Evolutionary conservation across 1,140 invertebrate genomes (phyloP), one percentile per base, ranked within the genome.

Genomic region (Dendroctonus ponderosae): DNA sequence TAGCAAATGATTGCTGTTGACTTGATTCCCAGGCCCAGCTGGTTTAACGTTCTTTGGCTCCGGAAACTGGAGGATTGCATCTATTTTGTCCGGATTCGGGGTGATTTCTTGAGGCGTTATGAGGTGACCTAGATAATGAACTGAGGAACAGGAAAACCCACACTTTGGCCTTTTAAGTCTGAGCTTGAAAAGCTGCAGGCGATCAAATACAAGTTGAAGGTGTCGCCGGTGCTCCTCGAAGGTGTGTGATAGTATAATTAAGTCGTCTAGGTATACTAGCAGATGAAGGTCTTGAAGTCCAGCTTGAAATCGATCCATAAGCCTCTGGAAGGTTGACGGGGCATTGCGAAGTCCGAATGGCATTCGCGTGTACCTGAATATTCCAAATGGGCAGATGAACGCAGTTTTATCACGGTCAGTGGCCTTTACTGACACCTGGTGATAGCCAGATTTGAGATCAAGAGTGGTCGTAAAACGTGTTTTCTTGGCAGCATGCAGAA

Each of bases 391-490:
- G 11, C 9, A 12, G 8, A 62, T 53, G 56, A 83, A 82, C 2
- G 77, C 80, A 3, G 82, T 83, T 70, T 82, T 82, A 0, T 75
- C 61, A 26, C 68, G 70, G 64, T 79, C 74, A 7, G 57, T 56
- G 42, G 67, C 52, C 5, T 76, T 68, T 5, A 83, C 54, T 48
- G 50, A 52, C 11, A 84, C 73, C 70, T 85, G 81, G 72, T 78
- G 79, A 68, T 78, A 85, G 0, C 83, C 82, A n/a, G 72, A 75
- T 0, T 71, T 62, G 9, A 83, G 64, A 71, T 85, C 80, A 51
- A 51, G 7, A 9, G 7, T 8, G 7, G 49, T 51, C 49, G 15
- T 51, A 51, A 7, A 51, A 9, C 37, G 68, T 5, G 72, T 68
- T 6, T 74, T 73, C 8, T 73, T 74, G 7, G 84, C 67, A 3